Evolutionary conservation across 1,140 invertebrate genomes (phyloP).

Genomic region (Drosophila pseudoananassae): DNA sequence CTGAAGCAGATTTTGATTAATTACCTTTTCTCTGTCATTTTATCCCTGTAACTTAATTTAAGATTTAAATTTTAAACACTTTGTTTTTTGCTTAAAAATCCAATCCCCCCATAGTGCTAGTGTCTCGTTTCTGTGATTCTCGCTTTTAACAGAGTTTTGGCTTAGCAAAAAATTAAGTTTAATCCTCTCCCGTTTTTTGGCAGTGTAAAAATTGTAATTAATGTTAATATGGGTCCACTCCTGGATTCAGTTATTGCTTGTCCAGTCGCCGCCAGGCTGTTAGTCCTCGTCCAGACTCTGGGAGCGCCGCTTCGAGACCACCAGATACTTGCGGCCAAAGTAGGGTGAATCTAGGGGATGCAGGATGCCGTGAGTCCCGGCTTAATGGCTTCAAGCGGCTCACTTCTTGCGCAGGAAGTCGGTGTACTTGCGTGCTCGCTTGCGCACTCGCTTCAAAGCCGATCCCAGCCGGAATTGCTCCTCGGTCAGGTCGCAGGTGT

Average conservation of each 20-base stretch:
- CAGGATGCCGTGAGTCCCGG: constrained; percentile 25
- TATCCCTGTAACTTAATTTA: background rate
- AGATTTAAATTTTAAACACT: no score
- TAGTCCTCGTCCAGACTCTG: constrained; percentile 79
- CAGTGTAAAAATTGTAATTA: constrained; percentile 80
- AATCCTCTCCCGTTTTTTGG: constrained; percentile 55
- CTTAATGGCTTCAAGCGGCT: constrained; percentile 14
- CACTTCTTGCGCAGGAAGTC: constrained; percentile 82
- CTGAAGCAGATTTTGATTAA: background rate
- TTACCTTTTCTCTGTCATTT: background rate
- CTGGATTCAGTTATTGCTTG: constrained; percentile 63
- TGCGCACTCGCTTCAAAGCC: constrained; percentile 79
- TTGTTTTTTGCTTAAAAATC: background rate
- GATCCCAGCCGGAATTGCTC: constrained; percentile 76
- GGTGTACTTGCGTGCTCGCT: constrained; percentile 82
- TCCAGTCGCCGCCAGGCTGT: constrained; percentile 35
- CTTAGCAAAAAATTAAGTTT: constrained; percentile 69
- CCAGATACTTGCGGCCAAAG: constrained; percentile 79
- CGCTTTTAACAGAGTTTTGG: constrained; percentile 55
- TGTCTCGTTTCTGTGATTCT: constrained; percentile 29
- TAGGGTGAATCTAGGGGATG: constrained; percentile 74
- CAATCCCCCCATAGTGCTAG: constrained; percentile 1
- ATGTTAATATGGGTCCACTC: constrained; percentile 37
- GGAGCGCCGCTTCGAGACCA: constrained; percentile 70
- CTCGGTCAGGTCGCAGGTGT: constrained; percentile 39